Base-by-base conservation (phyloP, 2,888 invertebrate genomes). In the Miltochrista miniata region DNA sequence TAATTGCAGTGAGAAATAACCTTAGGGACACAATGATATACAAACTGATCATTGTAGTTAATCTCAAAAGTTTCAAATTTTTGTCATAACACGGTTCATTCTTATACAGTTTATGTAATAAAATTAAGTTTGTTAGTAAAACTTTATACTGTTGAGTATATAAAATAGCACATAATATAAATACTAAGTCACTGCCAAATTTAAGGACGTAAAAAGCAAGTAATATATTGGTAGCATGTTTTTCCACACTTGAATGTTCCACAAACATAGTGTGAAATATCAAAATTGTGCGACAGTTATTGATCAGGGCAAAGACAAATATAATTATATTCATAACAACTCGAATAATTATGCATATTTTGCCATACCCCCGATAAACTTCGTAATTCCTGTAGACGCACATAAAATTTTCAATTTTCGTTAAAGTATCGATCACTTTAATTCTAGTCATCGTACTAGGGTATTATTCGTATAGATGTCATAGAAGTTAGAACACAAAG, bases 351-450 rank as follows among this genome's bases (percentile, higher is more conserved):
- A 38, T 38, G 0, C 14, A 10, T n/a, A 1, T 1, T 18, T 38
- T 38, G 38, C 11, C 11, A 15, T 24, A 38, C 14, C n/a, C 15
- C 7, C n/a, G 10, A 38, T 11, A 38, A 5, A 38, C 14, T 7
- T 11, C 7, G 8, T 38, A 38, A 38, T 38, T 41, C 30, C 40
- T 41, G 10, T 30, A 41, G 13, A 42, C 31, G 31, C 30, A 30
- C 14, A 31, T 33, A 33, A 33, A 14, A 31, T 33, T 42, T 42
- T 42, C 41, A n/a, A 33, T 33, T 33, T 42, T 42, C 14, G 39
- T 39, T 29, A 39, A 29, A 1, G 12, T 39, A 13, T 39, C 39
- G 12, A 39, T 39, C 13, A 39, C 29, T 39, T 3, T 39, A 4
- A 39, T 39, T 9, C 7, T n/a, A n/a, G 39, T 3, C 38, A 38